phyloP scores from a whole-genome alignment of 2,797 vertebrate genomes.

The Holocentrus rufus region DNA sequence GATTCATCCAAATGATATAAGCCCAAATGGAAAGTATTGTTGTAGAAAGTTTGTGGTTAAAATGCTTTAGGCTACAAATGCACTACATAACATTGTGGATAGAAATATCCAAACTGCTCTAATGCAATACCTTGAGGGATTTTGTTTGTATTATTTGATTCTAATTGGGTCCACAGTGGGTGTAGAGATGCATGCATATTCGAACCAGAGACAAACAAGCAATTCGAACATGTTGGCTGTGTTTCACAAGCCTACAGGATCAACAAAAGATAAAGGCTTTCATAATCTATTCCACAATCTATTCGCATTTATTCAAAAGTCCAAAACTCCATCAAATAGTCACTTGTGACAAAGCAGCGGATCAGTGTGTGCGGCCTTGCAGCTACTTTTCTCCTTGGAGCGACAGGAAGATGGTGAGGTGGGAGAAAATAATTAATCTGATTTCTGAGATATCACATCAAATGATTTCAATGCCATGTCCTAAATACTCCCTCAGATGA shows the following conservation, averaged over 20 bases:
- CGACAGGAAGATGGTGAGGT: background rate
- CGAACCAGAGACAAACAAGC: constrained; percentile 49
- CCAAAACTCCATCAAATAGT: constrained; percentile 37
- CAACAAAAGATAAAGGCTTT: constrained; percentile 44
- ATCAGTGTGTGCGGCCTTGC: constrained; percentile 34
- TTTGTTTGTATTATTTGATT: constrained; percentile 70
- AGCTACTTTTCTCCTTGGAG: constrained; percentile 23
- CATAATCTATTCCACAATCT: constrained; percentile 46
- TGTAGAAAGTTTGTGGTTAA: constrained; percentile 33
- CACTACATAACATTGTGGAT: constrained; percentile 37
- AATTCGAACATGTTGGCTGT: constrained; percentile 42
- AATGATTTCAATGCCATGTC: background rate
- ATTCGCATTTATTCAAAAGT: constrained; percentile 21
- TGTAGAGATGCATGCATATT: constrained; percentile 48
- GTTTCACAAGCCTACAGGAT: constrained; percentile 59
- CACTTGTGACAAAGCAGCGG: constrained; percentile 26
- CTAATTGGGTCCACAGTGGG: constrained; percentile 77
- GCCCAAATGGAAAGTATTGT: constrained; percentile 25
- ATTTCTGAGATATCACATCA: constrained; percentile 27
- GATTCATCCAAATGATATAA: constrained; percentile 42
- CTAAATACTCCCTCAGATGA: constrained; percentile 2
- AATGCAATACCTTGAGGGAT: constrained; percentile 56
- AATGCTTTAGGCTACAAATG: constrained; percentile 38
- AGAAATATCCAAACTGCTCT: constrained; percentile 54
- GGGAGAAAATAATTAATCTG: background rate